A percentile compares a stretch with the other conserved stretches of the same genome.
Conservation (phyloP, 2,113 vertebrate genomes). For the Struthidea cinerea region DNA sequence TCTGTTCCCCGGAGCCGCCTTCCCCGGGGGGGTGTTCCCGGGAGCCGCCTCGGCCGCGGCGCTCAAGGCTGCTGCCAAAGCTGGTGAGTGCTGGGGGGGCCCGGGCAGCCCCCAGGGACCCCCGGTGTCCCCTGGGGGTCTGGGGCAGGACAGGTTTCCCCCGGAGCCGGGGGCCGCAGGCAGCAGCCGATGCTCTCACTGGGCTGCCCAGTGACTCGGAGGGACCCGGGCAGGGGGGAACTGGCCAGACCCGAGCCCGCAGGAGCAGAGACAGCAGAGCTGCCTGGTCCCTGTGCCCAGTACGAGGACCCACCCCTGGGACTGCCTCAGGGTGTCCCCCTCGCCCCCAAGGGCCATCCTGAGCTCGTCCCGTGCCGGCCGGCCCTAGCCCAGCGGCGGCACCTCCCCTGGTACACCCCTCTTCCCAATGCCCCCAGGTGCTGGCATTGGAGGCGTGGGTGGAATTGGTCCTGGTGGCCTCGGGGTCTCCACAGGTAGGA, state of each 20-base stretch:
- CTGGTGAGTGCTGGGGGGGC: constrained; percentile 57
- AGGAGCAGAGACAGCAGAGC: background rate
- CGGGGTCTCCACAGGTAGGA: constrained; percentile 65
- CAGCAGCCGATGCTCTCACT: background rate
- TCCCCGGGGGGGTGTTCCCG: constrained; percentile 32
- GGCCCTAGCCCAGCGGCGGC: background rate
- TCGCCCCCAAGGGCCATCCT: background rate
- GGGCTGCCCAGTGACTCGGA: background rate
- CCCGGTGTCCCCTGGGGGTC: background rate
- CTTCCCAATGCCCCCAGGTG: constrained; percentile 8
- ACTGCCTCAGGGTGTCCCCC: background rate
- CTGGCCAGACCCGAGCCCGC: background rate
- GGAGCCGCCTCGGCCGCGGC: constrained; percentile 48
- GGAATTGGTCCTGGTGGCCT: constrained; percentile 29
- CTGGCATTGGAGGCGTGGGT: constrained; percentile 40
- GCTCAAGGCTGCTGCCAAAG: constrained; percentile 74
- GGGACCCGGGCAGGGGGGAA: fast-evolving
- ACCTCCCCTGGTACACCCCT: background rate
- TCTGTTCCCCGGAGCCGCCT: constrained; percentile 37
- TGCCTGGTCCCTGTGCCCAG: background rate
- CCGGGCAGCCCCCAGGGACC: background rate
- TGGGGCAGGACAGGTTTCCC: background rate
- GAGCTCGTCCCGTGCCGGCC: fast-evolving
- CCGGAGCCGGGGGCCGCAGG: background rate
- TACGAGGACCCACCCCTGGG: background rate